phyloP scores from a whole-genome alignment of 2,797 vertebrate genomes.

The Microhierax caerulescens region DNA sequence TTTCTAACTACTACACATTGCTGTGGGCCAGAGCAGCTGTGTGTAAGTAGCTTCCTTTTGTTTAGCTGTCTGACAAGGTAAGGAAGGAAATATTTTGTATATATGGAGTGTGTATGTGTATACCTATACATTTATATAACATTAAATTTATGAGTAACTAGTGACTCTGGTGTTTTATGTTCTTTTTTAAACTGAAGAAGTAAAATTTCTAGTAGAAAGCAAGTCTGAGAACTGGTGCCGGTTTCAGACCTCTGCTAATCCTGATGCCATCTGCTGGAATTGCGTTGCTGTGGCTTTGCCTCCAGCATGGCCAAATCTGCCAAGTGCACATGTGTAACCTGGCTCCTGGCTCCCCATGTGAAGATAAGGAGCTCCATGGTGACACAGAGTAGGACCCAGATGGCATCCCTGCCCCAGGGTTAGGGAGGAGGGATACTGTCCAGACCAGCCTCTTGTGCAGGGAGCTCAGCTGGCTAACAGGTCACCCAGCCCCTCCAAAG shows the following conservation, averaged over 20 bases:
- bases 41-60: background rate
- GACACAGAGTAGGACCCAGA: background rate
- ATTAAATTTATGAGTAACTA: background rate
- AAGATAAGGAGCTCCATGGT: background rate
- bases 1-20: background rate
- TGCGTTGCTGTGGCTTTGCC: background rate
- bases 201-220: rapidly evolving
- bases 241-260: background rate
- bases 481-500: background rate
- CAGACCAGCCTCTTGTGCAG: rapidly evolving
- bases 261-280: rapidly evolving
- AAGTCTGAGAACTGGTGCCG: background rate
- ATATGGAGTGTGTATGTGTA: background rate
- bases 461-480: background rate
- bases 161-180: background rate
- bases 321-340: rapidly evolving
- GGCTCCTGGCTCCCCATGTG: rapidly evolving
- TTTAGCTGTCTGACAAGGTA: background rate
- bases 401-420: background rate
- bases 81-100: background rate
- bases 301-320: background rate
- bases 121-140: background rate
- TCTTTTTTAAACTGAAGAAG: too few species aligned
- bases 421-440: background rate
- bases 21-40: background rate